A percentile compares a stretch with the other conserved stretches of the same genome.
These are phyloP conservation scores for Epinephelus moara DNA, from an alignment of 2,113 vertebrate species.

Conservation along the genomic window DNA sequence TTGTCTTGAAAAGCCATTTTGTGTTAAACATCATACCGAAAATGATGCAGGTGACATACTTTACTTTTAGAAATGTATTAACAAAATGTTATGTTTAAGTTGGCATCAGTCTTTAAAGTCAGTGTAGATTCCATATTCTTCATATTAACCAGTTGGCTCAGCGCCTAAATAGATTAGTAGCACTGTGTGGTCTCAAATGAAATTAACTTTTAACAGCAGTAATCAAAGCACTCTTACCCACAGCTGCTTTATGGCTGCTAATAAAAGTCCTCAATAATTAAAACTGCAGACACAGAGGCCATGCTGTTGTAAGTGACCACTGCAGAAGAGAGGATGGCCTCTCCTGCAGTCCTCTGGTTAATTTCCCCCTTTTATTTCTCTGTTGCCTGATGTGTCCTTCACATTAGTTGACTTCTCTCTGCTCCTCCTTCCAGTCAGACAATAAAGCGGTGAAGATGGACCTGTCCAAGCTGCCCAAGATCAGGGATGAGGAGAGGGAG, in stretches of 20 bases:
- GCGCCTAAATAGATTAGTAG: background rate
- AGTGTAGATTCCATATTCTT: background rate
- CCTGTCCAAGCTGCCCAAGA: constrained; percentile 94
- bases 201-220: background rate
- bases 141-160: background rate
- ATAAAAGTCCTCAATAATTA: background rate
- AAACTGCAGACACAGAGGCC: background rate
- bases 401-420: background rate
- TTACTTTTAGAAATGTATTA: background rate
- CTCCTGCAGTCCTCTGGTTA: background rate
- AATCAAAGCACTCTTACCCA: background rate
- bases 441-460: constrained; percentile 88
- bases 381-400: background rate
- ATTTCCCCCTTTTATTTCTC: background rate
- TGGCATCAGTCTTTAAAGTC: background rate
- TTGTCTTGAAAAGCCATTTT: background rate
- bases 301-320: background rate
- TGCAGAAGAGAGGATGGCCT: background rate
- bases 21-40: background rate
- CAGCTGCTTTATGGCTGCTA: background rate
- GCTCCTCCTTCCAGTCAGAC: constrained; percentile 55
- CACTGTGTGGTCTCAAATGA: background rate
- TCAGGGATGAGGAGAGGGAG: constrained; percentile 93
- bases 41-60: background rate
- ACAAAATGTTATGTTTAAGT: background rate